These are phyloP conservation scores for Rousettus leschenaultii DNA, from an alignment of 2,113 vertebrate genomes.

Conservation along the genomic window DNA sequence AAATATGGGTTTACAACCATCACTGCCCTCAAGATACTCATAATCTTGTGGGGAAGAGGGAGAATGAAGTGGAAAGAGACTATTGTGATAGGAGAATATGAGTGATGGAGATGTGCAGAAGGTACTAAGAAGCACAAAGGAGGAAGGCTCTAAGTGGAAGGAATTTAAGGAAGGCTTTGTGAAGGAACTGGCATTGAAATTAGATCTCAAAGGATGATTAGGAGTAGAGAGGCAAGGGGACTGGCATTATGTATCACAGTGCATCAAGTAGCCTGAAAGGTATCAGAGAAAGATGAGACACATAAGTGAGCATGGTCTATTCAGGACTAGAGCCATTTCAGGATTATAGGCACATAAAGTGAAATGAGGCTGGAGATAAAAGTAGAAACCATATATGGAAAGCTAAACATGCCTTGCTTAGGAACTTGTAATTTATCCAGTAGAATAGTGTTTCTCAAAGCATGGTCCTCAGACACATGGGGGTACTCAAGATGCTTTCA, in stretches of 20 bases:
- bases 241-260: background rate
- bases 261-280: background rate
- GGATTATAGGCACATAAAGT: background rate
- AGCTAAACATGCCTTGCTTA: background rate
- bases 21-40: background rate
- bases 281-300: background rate
- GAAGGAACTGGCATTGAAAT: background rate
- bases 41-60: background rate
- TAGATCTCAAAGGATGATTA: background rate
- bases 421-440: background rate
- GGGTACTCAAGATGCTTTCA: background rate
- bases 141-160: background rate
- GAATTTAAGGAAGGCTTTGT: background rate
- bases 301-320: background rate
- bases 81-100: background rate
- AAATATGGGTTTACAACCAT: background rate
- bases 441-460: background rate
- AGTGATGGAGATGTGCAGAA: background rate
- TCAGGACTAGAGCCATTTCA: background rate
- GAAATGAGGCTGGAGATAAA: background rate
- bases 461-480: background rate
- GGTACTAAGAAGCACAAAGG: background rate
- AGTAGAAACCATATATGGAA: background rate
- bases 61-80: background rate
- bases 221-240: background rate